Evolutionary conservation across 1,140 invertebrate species (phyloP).

Genomic region (Zaprionus kolodkinae): DNA sequence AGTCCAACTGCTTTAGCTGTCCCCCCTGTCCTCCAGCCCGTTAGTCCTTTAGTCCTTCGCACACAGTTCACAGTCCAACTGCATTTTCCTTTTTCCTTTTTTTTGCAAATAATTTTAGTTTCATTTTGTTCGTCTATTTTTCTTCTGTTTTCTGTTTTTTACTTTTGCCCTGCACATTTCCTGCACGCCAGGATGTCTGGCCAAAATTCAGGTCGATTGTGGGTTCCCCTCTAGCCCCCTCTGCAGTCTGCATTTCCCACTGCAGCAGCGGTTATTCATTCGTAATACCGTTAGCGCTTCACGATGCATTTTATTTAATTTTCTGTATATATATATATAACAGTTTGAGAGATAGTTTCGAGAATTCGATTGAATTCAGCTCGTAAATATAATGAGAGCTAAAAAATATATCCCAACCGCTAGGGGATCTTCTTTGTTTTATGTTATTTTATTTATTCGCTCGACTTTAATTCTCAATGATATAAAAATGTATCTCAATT

Average conservation of each 20-base stretch:
- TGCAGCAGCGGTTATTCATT: conserved; percentile 52
- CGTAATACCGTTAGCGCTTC: conserved; percentile 41
- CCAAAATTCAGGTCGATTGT: conserved; percentile 53
- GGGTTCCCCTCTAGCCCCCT: conserved; percentile 5
- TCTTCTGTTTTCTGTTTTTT: conserved; percentile 27
- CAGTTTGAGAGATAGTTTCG: background rate
- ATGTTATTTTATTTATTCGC: too few relatives aligned
- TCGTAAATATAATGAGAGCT: background rate
- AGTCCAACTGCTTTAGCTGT: background rate
- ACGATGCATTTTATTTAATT: conserved; percentile 49
- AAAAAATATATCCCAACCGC: background rate
- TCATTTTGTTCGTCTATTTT: conserved; percentile 17
- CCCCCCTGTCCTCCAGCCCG: background rate
- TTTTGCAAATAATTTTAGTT: conserved; percentile 54
- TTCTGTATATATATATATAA: background rate
- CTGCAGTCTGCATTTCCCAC: too few relatives aligned
- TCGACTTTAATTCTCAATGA: background rate
- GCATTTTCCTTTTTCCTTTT: conserved; percentile 13
- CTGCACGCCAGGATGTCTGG: conserved; percentile 55
- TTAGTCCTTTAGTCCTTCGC: background rate
- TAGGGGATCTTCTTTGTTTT: background rate
- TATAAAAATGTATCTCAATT: too few relatives aligned
- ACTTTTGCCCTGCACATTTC: conserved; percentile 50
- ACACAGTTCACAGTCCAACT: background rate
- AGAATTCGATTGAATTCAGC: background rate